Base-by-base conservation (phyloP, 2,888 invertebrate species). In the Hyposoter didymator region DNA sequence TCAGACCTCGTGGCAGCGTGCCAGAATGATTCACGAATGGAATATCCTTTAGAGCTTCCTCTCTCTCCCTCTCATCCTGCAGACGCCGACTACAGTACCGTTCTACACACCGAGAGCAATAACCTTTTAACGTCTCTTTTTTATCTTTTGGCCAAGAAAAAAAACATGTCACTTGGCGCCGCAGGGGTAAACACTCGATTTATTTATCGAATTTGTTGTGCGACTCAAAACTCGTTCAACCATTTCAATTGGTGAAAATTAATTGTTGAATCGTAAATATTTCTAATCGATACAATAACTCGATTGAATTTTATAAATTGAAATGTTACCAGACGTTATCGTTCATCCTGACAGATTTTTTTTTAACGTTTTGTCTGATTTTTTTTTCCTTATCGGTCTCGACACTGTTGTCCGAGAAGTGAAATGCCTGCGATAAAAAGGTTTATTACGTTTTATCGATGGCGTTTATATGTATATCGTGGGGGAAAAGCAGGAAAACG, bases 21-120 rank as follows among this genome's bases (percentile, higher is more conserved):
- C 91, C 91, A 91, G 75, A 80, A 49, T 85, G 88, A 89, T 90
- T 89, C 90, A 90, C 88, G 88, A 88, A 85, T 87, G 82, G 87
- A 66, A 80, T 73, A 87, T 80, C 84, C 87, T 82, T 81, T 86
- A 79, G 85, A 88, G 73, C 35, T 17, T 74, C 22, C 64, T 59
- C 43, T 62, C 19, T 62, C 59, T 39, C 39, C 10, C 39, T 67
- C 62, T 73, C 69, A 47, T 59, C 59, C 74, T 75, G 49, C 43
- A 22, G 74, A 64, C 22, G n/a, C 12, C 70, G 47, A 28, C 39
- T 17, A 39, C 39, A 35, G 55, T 45, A 14, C 39, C 45, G 52
- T 35, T 52, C 49, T 32, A 76, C 74, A 55, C 49, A 55, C 64
- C 1, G 55, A 75, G 78, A 79, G 78, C 84, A 59, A 62, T 84